A percentile compares a stretch with the other conserved stretches of the same genome.
Evolutionary conservation across 2,797 vertebrate genomes (phyloP).

Genomic region (Clamator glandarius): DNA sequence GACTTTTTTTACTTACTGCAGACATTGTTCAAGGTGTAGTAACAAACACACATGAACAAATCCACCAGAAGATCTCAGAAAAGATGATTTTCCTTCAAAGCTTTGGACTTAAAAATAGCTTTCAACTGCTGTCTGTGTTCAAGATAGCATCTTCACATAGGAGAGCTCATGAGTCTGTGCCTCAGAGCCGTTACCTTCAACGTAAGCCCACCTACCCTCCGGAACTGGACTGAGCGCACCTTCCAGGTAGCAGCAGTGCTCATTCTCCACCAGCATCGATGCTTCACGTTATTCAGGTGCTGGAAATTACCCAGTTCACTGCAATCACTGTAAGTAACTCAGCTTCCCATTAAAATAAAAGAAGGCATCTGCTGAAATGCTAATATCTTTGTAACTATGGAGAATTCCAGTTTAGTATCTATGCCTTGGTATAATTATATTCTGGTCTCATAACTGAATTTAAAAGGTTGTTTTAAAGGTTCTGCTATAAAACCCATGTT

Average conservation of each 20-base stretch:
- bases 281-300: neutral
- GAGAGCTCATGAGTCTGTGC: neutral
- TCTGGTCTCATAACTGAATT: neutral
- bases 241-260: neutral
- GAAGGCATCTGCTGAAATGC: neutral
- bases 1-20: neutral
- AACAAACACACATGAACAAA: neutral
- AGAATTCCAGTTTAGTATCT: neutral
- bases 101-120: neutral
- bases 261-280: neutral
- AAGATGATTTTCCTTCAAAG: neutral
- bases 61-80: neutral
- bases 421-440: neutral
- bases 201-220: neutral
- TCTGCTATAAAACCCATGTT: neutral
- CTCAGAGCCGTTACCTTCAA: neutral
- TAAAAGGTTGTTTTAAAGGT: neutral
- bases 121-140: neutral
- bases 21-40: neutral
- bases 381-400: conserved; percentile 1
- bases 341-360: neutral
- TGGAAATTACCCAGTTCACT: neutral
- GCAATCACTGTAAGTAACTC: neutral
- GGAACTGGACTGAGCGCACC: neutral
- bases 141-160: neutral